These are phyloP conservation scores for Papilio polytes DNA, from an alignment of 1,140 invertebrate species.

Conservation along the genomic window DNA sequence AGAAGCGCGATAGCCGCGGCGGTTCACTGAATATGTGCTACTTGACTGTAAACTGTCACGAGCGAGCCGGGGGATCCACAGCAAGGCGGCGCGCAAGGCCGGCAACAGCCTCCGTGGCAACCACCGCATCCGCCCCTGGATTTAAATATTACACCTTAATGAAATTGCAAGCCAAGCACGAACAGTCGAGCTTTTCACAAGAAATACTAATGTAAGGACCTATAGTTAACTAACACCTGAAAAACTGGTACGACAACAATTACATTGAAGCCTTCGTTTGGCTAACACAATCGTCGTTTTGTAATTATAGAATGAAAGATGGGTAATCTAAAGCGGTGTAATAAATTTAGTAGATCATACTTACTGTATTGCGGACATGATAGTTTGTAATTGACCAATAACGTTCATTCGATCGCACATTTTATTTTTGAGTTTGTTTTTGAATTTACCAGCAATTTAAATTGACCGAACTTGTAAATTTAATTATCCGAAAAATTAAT, in stretches of 20 bases:
- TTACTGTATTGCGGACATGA: constrained; percentile 72
- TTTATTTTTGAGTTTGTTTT: constrained; percentile 45
- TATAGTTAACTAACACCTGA: background rate
- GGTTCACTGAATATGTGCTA: constrained; percentile 78
- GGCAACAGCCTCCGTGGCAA: constrained; percentile 53
- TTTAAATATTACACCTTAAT: constrained; percentile 18
- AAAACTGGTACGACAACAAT: background rate
- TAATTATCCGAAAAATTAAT: background rate
- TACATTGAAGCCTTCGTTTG: background rate
- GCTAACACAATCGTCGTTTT: background rate
- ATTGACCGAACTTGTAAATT: background rate
- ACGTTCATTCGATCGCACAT: constrained; percentile 72
- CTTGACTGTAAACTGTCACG: constrained; percentile 81
- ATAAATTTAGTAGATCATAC: constrained; percentile 41
- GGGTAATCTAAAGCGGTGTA: background rate
- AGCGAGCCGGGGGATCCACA: constrained; percentile 63
- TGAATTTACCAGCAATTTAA: constrained; percentile 22
- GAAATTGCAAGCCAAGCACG: no score
- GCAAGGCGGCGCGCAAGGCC: constrained; percentile 52
- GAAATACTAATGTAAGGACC: background rate
- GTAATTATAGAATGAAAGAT: no score
- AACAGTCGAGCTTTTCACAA: no score
- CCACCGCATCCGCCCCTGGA: constrained; percentile 53
- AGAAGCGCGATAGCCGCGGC: constrained; percentile 45
- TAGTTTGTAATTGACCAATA: constrained; percentile 65